Evolutionary conservation across 2,113 vertebrate genomes (phyloP), one percentile per base, ranked within the genome.

Genomic region (Hydrochoerus hydrochaeris): DNA sequence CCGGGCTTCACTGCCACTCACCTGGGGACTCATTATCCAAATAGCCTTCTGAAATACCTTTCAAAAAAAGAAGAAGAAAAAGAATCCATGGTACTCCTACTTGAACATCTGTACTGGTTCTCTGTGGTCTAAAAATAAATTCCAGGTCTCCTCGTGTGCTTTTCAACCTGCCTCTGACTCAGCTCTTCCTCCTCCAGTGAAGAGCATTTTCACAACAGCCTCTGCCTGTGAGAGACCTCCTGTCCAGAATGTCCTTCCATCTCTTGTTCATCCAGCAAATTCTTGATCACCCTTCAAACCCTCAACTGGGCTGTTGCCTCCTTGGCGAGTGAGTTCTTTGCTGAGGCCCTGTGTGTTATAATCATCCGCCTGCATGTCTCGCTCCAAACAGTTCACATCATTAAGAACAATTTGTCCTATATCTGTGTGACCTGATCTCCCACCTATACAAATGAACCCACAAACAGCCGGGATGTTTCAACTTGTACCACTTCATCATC

Each of bases 241-340:
- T 77, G 22, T 30, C 67, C 89, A 88, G 65, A 83, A 83, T 28
- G 58, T 58, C 41, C 7, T 26, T 60, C 46, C 28, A 46, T 44
- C 30, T 54, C 44, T 78, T 87, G 41, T 49, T 46, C 62, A 69
- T 49, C 35, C 89, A 71, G 3, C 8, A 88, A 88, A 63, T 71
- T 73, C 65, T 30, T 73, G 16, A 73, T 91, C 26, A 38, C 46
- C 69, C 44, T 69, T 75, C 7, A 17, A 54, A 81, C 32, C 12
- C 46, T 44, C 32, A 38, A n/a, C 19, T 91, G 7, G 41, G 13
- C 63, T 60, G 71, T 62, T 49, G 58, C 24, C 16, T 73, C 52
- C 71, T 90, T 24, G 73, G 57, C 57, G 20, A 94, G 62, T 71
- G 20, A 94, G 62, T 71, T 82, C 41, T 62, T 77, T 94, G n/a